Evolutionary conservation across 2,888 invertebrate genomes (phyloP).

Genomic region (Theristus sp.): DNA sequence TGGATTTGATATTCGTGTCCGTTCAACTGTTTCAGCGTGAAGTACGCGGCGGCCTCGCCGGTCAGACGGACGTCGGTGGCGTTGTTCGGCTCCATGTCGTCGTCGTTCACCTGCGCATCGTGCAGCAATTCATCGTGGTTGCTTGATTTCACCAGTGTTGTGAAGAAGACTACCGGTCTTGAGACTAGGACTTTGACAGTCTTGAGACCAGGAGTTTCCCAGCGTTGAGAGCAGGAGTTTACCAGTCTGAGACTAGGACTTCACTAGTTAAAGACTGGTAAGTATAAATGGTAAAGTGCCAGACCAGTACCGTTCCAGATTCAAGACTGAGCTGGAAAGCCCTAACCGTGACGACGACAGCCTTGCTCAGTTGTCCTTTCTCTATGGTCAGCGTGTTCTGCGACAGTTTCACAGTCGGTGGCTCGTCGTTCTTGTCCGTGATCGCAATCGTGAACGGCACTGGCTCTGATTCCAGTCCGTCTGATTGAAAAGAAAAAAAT

Average conservation of each 20-base stretch:
- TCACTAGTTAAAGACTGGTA: no score
- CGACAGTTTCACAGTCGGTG: background rate
- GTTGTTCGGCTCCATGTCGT: background rate
- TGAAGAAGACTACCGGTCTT: no score
- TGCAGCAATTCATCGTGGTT: no score
- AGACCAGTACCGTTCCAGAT: no score
- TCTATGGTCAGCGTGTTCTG: background rate
- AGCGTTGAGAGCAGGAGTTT: no score
- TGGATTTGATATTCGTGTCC: background rate
- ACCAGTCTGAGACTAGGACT: no score
- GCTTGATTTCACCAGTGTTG: background rate
- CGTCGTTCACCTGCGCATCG: background rate
- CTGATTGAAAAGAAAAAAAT: no score
- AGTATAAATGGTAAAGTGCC: no score
- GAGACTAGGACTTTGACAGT: no score
- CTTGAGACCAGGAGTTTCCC: no score
- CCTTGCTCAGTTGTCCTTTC: background rate
- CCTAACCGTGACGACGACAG: background rate
- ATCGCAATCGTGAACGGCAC: background rate
- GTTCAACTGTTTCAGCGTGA: background rate
- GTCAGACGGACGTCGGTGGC: background rate
- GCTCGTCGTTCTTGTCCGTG: background rate
- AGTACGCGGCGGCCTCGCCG: background rate
- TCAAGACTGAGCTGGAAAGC: no score
- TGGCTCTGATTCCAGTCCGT: background rate